Evolutionary conservation across 2,888 invertebrate species (phyloP).

Genomic region (Latheticus oryzae): DNA sequence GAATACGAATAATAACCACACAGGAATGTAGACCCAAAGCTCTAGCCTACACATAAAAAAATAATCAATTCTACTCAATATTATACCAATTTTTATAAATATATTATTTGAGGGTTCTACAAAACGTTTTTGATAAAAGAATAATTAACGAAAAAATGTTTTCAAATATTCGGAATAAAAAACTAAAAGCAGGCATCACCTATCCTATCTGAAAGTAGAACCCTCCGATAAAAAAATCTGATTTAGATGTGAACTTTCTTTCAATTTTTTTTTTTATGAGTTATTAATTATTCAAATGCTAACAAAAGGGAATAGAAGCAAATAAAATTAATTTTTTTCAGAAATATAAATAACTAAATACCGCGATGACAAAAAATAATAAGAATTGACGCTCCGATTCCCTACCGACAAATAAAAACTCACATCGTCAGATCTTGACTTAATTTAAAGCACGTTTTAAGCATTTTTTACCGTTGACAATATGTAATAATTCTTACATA

Average conservation of each 20-base stretch:
- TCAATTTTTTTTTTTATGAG: too few relatives aligned
- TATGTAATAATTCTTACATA: too few relatives aligned
- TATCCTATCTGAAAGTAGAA: constrained; percentile 51
- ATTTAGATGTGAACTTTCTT: constrained; percentile 63
- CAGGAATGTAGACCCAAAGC: constrained; percentile 96
- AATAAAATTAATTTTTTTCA: constrained; percentile 55
- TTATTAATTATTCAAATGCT: constrained; percentile 35
- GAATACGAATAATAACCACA: constrained; percentile 94
- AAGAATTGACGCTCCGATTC: constrained; percentile 55
- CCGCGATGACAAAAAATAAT: constrained; percentile 49
- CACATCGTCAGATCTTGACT: constrained; percentile 59
- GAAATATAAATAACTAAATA: constrained; percentile 40
- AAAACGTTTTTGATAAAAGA: constrained; percentile 20
- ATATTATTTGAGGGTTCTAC: constrained; percentile 51
- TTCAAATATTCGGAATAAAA: constrained; percentile 20
- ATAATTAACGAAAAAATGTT: constrained; percentile 4
- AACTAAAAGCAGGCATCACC: constrained; percentile 29
- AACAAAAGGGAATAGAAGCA: constrained; percentile 61
- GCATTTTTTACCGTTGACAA: not conserved
- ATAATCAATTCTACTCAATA: constrained; percentile 11
- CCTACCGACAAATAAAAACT: constrained; percentile 56
- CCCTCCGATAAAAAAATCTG: constrained; percentile 52
- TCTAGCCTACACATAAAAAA: constrained; percentile 79
- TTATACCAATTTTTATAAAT: not conserved
- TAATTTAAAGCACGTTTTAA: not conserved